Conservation (phyloP, 2,797 vertebrate species). For the Acrocephalus scirpaceus region DNA sequence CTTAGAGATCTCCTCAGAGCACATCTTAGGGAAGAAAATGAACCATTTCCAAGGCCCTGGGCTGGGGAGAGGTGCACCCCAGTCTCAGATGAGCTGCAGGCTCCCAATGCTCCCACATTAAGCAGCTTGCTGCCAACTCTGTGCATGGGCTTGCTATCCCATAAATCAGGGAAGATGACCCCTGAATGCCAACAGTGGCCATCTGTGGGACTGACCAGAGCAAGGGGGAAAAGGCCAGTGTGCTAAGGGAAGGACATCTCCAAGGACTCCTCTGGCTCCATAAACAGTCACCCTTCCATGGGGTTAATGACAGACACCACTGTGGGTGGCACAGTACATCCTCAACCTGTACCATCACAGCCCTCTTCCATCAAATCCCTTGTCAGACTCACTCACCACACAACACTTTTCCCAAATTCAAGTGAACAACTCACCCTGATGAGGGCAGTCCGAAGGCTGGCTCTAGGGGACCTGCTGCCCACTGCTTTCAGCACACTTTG, state of each 20-base stretch:
- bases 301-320: not conserved
- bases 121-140: not conserved
- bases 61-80: not conserved
- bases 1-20: not conserved
- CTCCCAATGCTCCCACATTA: not conserved
- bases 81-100: too few species aligned
- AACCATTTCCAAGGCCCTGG: not conserved
- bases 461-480: not conserved
- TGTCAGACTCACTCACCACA: not conserved
- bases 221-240: not conserved
- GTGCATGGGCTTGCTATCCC: not conserved
- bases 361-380: not conserved
- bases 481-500: not conserved
- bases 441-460: not conserved
- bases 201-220: not conserved
- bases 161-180: not conserved
- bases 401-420: accelerated
- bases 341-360: not conserved
- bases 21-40: not conserved
- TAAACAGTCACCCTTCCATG: not conserved
- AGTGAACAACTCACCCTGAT: not conserved
- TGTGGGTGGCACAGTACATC: not conserved
- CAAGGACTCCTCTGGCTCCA: not conserved
- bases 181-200: not conserved
- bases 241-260: accelerated